These are phyloP conservation scores for Mactromeris polynyma DNA, from an alignment of 2,888 invertebrate genomes.

Conservation along the genomic window DNA sequence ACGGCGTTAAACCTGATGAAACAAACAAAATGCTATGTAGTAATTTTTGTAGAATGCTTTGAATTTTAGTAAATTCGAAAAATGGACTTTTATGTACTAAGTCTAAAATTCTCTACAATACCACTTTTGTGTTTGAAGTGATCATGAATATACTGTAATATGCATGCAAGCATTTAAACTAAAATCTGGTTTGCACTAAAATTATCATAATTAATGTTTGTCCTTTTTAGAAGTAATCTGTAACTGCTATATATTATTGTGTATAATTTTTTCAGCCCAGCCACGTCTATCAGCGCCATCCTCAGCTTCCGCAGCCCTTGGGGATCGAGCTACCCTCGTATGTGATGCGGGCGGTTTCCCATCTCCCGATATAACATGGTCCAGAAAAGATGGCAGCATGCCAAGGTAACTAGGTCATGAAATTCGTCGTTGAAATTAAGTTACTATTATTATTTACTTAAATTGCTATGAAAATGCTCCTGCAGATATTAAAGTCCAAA, in stretches of 20 bases:
- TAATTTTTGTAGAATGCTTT: too few species aligned
- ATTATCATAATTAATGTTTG: too few species aligned
- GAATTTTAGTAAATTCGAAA: too few species aligned
- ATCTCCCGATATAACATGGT: conserved; percentile 88
- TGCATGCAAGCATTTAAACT: neutral
- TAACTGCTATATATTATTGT: too few species aligned
- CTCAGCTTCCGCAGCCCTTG: conserved; percentile 89
- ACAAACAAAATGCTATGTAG: too few species aligned
- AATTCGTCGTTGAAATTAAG: neutral
- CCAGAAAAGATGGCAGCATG: conserved; percentile 81
- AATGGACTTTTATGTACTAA: neutral
- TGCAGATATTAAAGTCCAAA: too few species aligned
- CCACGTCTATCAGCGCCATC: conserved; percentile 76
- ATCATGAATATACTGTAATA: neutral
- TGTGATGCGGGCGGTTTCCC: conserved; percentile 91
- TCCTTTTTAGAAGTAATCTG: too few species aligned
- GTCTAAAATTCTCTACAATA: neutral
- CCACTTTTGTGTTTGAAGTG: neutral
- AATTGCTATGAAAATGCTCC: too few species aligned
- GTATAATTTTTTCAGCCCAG: conserved; percentile 75
- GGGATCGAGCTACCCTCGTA: conserved; percentile 90
- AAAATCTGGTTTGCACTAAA: neutral
- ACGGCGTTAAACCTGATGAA: too few species aligned
- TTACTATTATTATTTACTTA: too few species aligned
- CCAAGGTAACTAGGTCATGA: conserved; percentile 77